A percentile compares a stretch with the other conserved stretches of the same genome.
These are phyloP conservation scores for Embidobia sp. DNA, from an alignment of 2,888 invertebrate species.

Conservation along the genomic window DNA sequence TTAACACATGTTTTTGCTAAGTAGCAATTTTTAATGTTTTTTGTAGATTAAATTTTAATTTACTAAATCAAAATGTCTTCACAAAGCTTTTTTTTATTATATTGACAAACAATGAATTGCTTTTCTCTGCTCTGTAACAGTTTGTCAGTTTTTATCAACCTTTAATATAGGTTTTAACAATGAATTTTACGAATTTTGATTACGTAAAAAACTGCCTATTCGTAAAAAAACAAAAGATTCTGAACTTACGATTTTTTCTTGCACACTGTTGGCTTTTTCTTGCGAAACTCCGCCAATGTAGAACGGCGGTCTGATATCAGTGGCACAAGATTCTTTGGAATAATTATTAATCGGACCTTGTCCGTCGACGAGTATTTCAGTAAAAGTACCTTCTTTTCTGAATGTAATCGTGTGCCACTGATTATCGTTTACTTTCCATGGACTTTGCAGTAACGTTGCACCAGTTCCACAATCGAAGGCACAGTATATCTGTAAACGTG, in stretches of 20 bases:
- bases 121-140: too few relatives aligned
- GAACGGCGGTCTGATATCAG: constrained; percentile 87
- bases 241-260: constrained; percentile 71
- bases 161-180: too few relatives aligned
- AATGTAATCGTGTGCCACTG: constrained; percentile 91
- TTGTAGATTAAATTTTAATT: too few relatives aligned
- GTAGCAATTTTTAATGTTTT: too few relatives aligned
- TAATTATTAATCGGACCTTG: constrained; percentile 83
- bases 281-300: constrained; percentile 91
- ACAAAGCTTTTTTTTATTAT: too few relatives aligned
- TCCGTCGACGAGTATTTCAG: constrained; percentile 87
- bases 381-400: constrained; percentile 84
- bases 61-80: too few relatives aligned
- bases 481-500: constrained; percentile 84
- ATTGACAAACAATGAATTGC: too few relatives aligned
- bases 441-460: constrained; percentile 84
- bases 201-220: too few relatives aligned
- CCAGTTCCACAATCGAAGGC: constrained; percentile 88
- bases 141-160: too few relatives aligned
- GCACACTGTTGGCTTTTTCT: constrained; percentile 80
- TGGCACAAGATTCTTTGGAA: constrained; percentile 82
- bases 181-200: too few relatives aligned
- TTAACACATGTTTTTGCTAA: too few relatives aligned
- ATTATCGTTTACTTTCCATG: constrained; percentile 86
- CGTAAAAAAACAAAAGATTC: neutral